These are phyloP conservation scores for Ophioderma brevispina DNA, from an alignment of 35 echinoderm and acorn worm species.

Conservation along the genomic window DNA sequence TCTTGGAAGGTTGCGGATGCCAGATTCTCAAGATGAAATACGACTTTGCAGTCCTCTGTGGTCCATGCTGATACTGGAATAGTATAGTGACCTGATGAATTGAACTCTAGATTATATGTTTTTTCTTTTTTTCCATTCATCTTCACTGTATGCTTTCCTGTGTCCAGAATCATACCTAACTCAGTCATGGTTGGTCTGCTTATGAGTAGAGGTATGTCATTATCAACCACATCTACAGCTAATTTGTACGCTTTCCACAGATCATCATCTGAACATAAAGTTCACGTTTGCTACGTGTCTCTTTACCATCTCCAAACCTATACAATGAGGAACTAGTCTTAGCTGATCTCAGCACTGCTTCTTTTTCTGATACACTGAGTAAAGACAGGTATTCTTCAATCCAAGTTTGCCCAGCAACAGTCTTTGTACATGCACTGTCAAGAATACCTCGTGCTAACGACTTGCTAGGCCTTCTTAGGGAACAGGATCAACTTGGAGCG, in stretches of 20 bases:
- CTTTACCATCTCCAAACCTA: neutral
- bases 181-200: neutral
- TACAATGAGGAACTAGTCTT: neutral
- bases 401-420: neutral
- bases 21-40: neutral
- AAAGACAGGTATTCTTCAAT: neutral
- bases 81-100: too few relatives aligned
- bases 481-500: slow-evolving; percentile 95
- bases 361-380: neutral
- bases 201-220: neutral
- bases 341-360: neutral
- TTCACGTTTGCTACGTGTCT: neutral
- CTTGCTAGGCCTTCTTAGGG: slow-evolving; percentile 82
- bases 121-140: neutral
- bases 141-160: neutral
- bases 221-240: neutral
- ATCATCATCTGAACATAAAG: neutral
- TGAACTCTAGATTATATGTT: too few relatives aligned
- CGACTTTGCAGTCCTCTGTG: neutral
- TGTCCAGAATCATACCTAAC: neutral
- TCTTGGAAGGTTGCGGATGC: neutral
- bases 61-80: neutral
- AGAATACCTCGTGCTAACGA: slow-evolving; percentile 82
- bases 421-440: slow-evolving; percentile 42
- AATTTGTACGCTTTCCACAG: neutral